These are phyloP conservation scores for Pinna nobilis DNA, from an alignment of 1,140 invertebrate genomes.

Conservation along the genomic window DNA sequence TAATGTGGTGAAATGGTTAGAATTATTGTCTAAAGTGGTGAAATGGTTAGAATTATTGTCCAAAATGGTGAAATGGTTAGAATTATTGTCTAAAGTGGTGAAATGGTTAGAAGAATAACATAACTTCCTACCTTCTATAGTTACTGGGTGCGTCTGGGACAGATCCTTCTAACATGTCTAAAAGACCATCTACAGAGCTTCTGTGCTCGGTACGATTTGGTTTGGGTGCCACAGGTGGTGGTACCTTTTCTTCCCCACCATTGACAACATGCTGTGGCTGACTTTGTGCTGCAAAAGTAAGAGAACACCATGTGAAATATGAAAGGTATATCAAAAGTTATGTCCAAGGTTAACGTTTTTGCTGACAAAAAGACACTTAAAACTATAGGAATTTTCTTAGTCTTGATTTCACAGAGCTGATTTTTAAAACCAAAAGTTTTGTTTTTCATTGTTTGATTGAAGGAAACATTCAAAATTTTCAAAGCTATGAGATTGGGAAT, in stretches of 20 bases:
- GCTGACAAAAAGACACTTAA: background rate
- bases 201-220: conserved; percentile 49
- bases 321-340: background rate
- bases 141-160: conserved; percentile 54
- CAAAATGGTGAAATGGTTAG: too few relatives aligned
- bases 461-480: too few relatives aligned
- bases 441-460: too few relatives aligned
- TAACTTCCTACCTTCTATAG: conserved; percentile 24
- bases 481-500: too few relatives aligned
- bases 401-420: too few relatives aligned
- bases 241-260: conserved; percentile 37
- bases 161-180: conserved; percentile 84
- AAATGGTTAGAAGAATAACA: too few relatives aligned
- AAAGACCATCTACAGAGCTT: conserved; percentile 86
- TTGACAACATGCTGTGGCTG: conserved; percentile 34
- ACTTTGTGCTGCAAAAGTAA: conserved; percentile 22
- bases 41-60: too few relatives aligned
- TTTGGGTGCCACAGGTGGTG: conserved; percentile 67
- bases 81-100: too few relatives aligned
- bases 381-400: background rate
- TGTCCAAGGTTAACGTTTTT: too few relatives aligned
- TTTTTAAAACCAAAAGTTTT: too few relatives aligned
- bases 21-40: too few relatives aligned
- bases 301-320: background rate
- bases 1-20: too few relatives aligned